Evolutionary conservation across 2,113 vertebrate genomes (phyloP).

Genomic region (Nesoenas mayeri): DNA sequence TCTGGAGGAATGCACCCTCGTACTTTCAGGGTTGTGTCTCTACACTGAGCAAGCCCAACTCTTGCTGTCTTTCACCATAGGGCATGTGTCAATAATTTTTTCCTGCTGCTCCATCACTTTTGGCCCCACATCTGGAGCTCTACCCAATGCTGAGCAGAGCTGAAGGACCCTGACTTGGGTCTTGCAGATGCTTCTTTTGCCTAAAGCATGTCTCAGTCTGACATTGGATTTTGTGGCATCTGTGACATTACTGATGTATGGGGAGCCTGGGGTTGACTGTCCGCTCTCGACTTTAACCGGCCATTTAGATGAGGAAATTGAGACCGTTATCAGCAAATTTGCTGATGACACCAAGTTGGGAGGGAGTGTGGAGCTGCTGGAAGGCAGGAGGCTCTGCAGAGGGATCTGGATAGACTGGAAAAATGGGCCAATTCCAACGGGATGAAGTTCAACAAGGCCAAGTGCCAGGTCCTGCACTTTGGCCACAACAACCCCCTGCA

Average conservation of each 20-base stretch:
- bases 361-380: no score
- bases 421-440: no score
- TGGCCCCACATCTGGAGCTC: background rate
- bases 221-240: accelerated
- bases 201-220: background rate
- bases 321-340: no score
- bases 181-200: background rate
- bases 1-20: background rate
- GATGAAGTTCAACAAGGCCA: no score
- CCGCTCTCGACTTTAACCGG: background rate
- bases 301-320: no score
- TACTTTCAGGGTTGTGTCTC: background rate
- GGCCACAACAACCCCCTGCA: no score
- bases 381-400: no score
- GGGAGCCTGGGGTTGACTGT: accelerated
- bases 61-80: background rate
- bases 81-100: background rate
- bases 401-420: no score
- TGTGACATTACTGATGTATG: background rate
- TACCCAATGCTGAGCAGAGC: background rate
- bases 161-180: background rate
- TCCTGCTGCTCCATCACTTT: background rate
- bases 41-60: background rate
- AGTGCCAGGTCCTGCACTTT: no score
- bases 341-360: no score